A percentile compares a stretch with the other conserved stretches of the same genome.
Conservation (phyloP, 2,113 vertebrate species). For the Xiphophorus hellerii region DNA sequence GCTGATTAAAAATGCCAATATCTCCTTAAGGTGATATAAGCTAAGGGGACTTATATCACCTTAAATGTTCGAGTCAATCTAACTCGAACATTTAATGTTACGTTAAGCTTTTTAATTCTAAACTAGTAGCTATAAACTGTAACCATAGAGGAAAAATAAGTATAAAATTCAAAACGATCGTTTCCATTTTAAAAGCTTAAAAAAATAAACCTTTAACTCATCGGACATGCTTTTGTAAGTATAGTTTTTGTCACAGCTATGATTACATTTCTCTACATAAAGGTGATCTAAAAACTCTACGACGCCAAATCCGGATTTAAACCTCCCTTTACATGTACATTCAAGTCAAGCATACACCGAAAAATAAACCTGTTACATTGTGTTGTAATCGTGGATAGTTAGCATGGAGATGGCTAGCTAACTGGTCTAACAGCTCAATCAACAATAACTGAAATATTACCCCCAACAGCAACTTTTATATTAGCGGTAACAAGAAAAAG, state of each 20-base stretch:
- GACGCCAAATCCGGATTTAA: not conserved
- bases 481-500: not conserved
- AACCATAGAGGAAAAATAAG: not conserved
- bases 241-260: too few relatives aligned
- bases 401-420: not conserved
- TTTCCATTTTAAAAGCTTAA: too few relatives aligned
- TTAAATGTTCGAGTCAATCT: not conserved
- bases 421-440: not conserved
- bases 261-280: too few relatives aligned
- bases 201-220: too few relatives aligned
- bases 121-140: not conserved
- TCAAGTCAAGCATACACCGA: not conserved
- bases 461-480: not conserved
- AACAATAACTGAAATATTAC: not conserved
- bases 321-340: not conserved
- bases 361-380: not conserved
- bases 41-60: too few relatives aligned
- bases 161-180: not conserved
- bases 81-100: not conserved
- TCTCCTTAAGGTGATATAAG: not conserved
- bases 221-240: too few relatives aligned
- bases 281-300: too few relatives aligned
- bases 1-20: not conserved
- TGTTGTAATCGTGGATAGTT: not conserved
- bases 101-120: not conserved